phyloP scores from a whole-genome alignment of 2,888 invertebrate genomes.

The Tortricodes alternella region DNA sequence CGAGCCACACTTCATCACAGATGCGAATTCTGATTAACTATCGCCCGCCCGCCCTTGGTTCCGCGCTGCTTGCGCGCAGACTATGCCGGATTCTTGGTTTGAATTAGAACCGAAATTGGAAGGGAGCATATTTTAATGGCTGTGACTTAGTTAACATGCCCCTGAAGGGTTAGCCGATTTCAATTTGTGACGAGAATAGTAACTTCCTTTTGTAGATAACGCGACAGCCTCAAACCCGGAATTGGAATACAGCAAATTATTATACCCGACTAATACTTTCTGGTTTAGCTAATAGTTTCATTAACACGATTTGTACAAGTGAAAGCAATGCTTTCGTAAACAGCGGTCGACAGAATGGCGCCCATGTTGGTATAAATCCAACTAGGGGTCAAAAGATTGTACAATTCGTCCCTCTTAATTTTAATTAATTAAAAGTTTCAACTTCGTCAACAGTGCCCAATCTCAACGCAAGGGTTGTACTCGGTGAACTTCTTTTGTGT shows the following conservation, averaged over 20 bases:
- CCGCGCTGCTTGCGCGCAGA: constrained; percentile 46
- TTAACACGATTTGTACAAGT: not conserved
- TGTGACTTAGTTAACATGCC: constrained; percentile 46
- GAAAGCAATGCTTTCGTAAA: no score
- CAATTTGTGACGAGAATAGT: constrained; percentile 38
- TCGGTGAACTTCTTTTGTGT: constrained; percentile 76
- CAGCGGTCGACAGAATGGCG: no score
- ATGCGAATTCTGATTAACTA: constrained; percentile 78
- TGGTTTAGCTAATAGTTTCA: no score
- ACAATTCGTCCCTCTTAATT: constrained; percentile 57
- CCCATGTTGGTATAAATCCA: constrained; percentile 18
- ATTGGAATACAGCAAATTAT: no score
- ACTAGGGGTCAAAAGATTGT: constrained; percentile 30
- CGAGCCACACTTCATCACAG: constrained; percentile 74
- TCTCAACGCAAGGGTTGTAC: constrained; percentile 74
- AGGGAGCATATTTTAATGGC: constrained; percentile 52
- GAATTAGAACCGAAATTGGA: constrained; percentile 55
- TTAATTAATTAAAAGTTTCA: constrained; percentile 79
- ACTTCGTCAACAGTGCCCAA: constrained; percentile 59
- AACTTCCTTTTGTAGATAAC: constrained; percentile 26
- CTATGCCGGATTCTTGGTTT: constrained; percentile 42
- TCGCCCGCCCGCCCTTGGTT: constrained; percentile 59
- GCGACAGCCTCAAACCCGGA: not conserved
- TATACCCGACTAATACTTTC: no score
- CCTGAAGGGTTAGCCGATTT: constrained; percentile 43